Base-by-base conservation (phyloP, 2,888 invertebrate genomes). In the Drosophila crucigera region DNA sequence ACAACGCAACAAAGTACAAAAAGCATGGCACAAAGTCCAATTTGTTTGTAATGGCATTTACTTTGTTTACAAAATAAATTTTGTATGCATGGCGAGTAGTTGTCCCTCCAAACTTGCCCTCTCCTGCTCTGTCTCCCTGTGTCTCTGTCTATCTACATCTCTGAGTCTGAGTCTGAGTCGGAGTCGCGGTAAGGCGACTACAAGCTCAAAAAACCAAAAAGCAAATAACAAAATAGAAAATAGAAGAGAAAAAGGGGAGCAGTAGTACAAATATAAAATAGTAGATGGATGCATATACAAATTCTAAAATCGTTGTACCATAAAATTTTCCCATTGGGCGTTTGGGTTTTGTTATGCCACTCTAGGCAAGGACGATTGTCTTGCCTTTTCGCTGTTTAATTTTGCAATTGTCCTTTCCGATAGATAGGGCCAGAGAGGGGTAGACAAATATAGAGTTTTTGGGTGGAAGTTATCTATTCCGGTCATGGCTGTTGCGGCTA, bases 321-420 rank as follows among this genome's bases (percentile, higher is more conserved):
- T 91, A 90, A 91, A 91, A 91, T 91, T 91, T 91, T 84, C 91
- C 91, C 89, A 89, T 81, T 84, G 91, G 91, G 82, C 86, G 83
- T 70, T 85, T 81, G 60, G 78, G 64, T 43, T 63, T 64, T 72
- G 63, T 76, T 73, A 62, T 80, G 65, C 63, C 53, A 69, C 63
- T 73, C 72, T 65, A 39, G 69, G 73, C 73, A 66, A 88, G 89
- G 88, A 88, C 73, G 68, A 75, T 71, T 75, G 73, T 71, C 63
- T 73, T 71, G 87, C 87, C 78, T 77, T 77, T 86, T 83, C 82
- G 83, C 84, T 90, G 88, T 91, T 88, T 87, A 89, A 88, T 90
- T 90, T 86, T 68, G 79, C 87, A 86, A 89, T 88, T 88, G 87
- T 90, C 82, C 84, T 85, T 90, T 89, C 89, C 65, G 70, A 68